Conservation (phyloP, 2,888 invertebrate genomes). For the Dione juno region DNA sequence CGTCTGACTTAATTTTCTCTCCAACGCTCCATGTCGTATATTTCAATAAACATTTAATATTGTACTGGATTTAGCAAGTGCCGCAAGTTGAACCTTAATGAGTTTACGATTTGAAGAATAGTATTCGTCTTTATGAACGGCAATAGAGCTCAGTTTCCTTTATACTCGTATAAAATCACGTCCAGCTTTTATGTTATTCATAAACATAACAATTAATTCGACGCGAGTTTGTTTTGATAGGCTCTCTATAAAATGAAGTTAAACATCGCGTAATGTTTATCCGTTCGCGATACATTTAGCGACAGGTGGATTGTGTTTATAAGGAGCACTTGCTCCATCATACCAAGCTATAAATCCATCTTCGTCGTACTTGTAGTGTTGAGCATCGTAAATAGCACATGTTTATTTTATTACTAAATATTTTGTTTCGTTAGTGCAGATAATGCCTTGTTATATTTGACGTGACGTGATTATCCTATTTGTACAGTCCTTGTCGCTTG, state of each 20-base stretch:
- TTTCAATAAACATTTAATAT: constrained; percentile 48
- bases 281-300: constrained; percentile 61
- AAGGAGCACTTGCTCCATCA: constrained; percentile 50
- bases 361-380: constrained; percentile 54
- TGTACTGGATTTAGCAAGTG: constrained; percentile 30
- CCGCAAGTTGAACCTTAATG: constrained; percentile 27
- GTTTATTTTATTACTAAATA: constrained; percentile 65
- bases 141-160: background rate
- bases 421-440: constrained; percentile 50
- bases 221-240: constrained; percentile 53
- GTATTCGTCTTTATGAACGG: background rate
- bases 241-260: constrained; percentile 51
- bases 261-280: constrained; percentile 44
- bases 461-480: constrained; percentile 39
- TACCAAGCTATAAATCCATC: constrained; percentile 63
- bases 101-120: background rate
- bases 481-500: background rate
- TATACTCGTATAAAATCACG: constrained; percentile 3
- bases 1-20: constrained; percentile 37
- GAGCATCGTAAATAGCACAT: constrained; percentile 59
- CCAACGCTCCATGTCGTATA: constrained; percentile 55
- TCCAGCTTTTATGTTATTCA: constrained; percentile 46
- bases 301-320: constrained; percentile 65
- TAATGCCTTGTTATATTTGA: constrained; percentile 44
- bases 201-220: constrained; percentile 53